Conservation (phyloP, 2,797 vertebrate genomes). For the Muscicapa comitata region DNA sequence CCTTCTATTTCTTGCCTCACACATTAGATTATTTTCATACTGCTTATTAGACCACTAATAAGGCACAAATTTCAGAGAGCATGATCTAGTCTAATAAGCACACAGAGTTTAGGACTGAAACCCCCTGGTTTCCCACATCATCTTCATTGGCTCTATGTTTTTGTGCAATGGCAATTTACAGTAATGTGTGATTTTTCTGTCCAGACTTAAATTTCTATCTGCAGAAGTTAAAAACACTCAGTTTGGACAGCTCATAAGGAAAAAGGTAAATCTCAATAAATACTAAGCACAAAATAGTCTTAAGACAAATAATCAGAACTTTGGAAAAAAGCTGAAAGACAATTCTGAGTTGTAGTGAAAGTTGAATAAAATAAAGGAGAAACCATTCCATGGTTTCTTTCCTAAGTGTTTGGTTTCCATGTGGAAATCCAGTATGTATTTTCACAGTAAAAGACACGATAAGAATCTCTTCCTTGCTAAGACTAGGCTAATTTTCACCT, state of each 20-base stretch:
- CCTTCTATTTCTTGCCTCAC: constrained; percentile 44
- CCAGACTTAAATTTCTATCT: background rate
- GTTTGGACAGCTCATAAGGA: background rate
- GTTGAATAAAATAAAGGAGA: background rate
- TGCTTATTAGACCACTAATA: constrained; percentile 18
- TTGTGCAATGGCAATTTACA: background rate
- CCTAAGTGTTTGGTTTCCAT: background rate
- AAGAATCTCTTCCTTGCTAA: background rate
- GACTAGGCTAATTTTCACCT: background rate
- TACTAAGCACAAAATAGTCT: background rate
- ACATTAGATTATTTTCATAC: constrained; percentile 42
- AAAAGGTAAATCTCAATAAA: background rate
- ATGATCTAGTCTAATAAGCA: background rate
- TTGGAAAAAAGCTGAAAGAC: background rate
- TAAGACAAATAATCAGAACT: background rate
- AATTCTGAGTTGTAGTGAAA: background rate
- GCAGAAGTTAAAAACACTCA: background rate
- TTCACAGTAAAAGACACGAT: background rate
- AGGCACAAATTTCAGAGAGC: background rate
- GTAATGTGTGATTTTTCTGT: background rate
- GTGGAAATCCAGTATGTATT: background rate
- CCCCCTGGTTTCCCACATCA: background rate
- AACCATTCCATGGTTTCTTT: background rate
- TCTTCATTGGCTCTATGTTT: background rate
- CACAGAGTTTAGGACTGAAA: background rate